Conservation (phyloP, 2,888 invertebrate genomes). For the Panorpa germanica region DNA sequence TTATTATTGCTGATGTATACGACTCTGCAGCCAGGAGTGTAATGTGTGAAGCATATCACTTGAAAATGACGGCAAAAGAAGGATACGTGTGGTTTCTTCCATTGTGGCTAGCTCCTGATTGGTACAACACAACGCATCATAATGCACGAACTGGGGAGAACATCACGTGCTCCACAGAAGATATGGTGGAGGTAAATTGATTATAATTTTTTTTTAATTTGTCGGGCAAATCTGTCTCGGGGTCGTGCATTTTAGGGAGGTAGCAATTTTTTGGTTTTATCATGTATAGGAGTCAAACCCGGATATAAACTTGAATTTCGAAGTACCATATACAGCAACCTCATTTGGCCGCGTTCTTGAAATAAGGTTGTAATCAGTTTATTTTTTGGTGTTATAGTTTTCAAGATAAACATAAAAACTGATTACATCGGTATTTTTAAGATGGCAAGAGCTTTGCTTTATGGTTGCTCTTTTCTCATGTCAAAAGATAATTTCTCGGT, state of each 20-base stretch:
- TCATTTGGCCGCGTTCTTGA: no score
- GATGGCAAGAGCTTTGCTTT: no score
- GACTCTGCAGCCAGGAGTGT: constrained; percentile 52
- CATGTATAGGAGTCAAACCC: no score
- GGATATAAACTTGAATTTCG: no score
- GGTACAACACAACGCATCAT: constrained; percentile 35
- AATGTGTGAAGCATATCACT: constrained; percentile 61
- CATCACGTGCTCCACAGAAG: constrained; percentile 36
- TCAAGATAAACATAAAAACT: no score
- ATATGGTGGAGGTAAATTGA: constrained; percentile 32
- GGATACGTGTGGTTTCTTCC: constrained; percentile 82
- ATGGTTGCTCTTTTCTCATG: no score
- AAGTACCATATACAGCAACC: no score
- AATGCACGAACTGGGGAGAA: constrained; percentile 22
- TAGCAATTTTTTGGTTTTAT: no score
- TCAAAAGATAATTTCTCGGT: no score
- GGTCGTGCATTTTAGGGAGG: not conserved
- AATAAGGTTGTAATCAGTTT: no score
- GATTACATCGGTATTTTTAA: no score
- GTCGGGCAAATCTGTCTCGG: not conserved
- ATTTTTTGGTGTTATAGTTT: no score
- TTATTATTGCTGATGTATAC: constrained; percentile 66
- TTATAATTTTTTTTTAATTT: constrained; percentile 2
- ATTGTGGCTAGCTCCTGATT: constrained; percentile 41
- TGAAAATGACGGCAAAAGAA: constrained; percentile 45